phyloP scores from a whole-genome alignment of 2,113 vertebrate genomes.

The Petaurus breviceps region DNA sequence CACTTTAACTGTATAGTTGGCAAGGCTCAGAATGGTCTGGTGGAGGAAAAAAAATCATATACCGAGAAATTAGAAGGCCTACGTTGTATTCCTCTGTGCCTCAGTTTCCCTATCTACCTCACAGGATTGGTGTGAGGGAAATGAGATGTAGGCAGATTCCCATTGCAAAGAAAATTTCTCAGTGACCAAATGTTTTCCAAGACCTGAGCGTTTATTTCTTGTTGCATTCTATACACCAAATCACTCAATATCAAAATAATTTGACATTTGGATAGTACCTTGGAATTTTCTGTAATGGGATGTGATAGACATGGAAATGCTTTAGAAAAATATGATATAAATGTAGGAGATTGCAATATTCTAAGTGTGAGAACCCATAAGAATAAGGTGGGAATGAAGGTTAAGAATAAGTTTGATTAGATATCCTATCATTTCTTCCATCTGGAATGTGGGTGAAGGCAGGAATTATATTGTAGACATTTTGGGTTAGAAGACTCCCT shows the following conservation, averaged over 20 bases:
- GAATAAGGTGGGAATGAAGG: background rate
- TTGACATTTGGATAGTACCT: constrained; percentile 28
- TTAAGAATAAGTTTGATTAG: background rate
- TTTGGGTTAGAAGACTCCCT: constrained; percentile 23
- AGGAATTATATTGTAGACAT: background rate
- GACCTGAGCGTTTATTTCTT: constrained; percentile 52
- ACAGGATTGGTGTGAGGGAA: constrained; percentile 56
- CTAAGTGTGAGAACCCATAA: constrained; percentile 12
- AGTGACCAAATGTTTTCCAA: constrained; percentile 50
- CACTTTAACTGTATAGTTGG: constrained; percentile 61
- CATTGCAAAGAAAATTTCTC: constrained; percentile 45
- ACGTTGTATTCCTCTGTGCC: background rate
- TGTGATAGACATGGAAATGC: constrained; percentile 28
- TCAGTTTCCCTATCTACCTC: constrained; percentile 67
- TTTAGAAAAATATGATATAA: constrained; percentile 17
- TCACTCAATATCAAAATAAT: constrained; percentile 55
- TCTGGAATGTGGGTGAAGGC: background rate
- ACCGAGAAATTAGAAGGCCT: background rate
- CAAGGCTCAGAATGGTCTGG: constrained; percentile 46
- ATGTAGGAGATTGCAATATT: constrained; percentile 31
- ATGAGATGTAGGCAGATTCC: constrained; percentile 47
- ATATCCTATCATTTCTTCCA: background rate
- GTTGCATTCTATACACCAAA: constrained; percentile 39
- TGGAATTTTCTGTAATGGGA: constrained; percentile 44
- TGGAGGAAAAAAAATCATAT: background rate